A percentile compares a stretch with the other conserved stretches of the same genome.
phyloP scores from a whole-genome alignment of 2,113 vertebrate species.

The Amblyopsis rosae region DNA sequence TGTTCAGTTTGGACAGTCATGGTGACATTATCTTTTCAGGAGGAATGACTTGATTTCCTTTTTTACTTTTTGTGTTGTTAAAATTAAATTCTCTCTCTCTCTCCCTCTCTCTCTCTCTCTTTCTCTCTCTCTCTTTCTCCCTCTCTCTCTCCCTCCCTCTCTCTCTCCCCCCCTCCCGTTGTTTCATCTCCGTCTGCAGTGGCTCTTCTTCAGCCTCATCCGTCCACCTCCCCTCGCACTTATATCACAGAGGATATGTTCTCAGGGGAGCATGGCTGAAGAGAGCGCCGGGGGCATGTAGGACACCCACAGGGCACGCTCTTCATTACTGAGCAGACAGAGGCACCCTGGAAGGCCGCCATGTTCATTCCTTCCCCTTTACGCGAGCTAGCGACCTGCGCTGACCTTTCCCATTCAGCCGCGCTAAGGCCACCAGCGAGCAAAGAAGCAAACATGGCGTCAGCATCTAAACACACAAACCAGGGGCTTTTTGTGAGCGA shows the following conservation, averaged over 20 bases:
- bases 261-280: slow-evolving; percentile 8
- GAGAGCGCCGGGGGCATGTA: slow-evolving; percentile 38
- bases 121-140: slow-evolving; percentile 41
- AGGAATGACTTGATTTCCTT: no score
- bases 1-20: no score
- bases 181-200: slow-evolving; percentile 22
- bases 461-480: slow-evolving; percentile 16
- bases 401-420: not conserved
- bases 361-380: not conserved
- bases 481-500: slow-evolving; percentile 1
- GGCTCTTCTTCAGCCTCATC: slow-evolving; percentile 12
- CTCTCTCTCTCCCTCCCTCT: slow-evolving; percentile 10
- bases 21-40: no score
- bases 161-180: slow-evolving; percentile 7
- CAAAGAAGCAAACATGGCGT: slow-evolving; percentile 30
- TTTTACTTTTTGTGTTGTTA: no score
- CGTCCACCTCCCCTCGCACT: slow-evolving; percentile 30
- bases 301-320: slow-evolving; percentile 20
- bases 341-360: not conserved
- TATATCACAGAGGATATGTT: slow-evolving; percentile 19
- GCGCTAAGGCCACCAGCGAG: slow-evolving; percentile 3
- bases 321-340: slow-evolving; percentile 11
- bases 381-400: not conserved
- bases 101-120: slow-evolving; percentile 33
- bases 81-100: not conserved